phyloP scores from a whole-genome alignment of 2,797 vertebrate species.

The Emys orbicularis region DNA sequence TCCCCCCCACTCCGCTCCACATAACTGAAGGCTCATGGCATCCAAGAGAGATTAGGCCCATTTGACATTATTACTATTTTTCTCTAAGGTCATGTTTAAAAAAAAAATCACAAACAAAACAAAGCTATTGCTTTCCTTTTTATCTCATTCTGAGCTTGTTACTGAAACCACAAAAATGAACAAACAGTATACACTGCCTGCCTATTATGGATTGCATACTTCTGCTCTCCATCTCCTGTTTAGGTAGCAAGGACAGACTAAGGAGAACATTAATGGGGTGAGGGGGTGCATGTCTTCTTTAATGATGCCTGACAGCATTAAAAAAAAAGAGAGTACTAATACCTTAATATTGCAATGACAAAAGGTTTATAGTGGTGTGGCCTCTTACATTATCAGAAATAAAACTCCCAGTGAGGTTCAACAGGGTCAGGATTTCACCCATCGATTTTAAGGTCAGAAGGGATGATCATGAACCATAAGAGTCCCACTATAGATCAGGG shows the following conservation, averaged over 20 bases:
- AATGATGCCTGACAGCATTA: neutral
- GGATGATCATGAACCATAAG: neutral
- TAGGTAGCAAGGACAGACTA: neutral
- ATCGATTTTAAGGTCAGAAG: neutral
- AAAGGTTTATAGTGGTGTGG: neutral
- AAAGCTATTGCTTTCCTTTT: neutral
- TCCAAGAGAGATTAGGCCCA: neutral
- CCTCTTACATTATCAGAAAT: neutral
- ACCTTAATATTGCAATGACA: neutral
- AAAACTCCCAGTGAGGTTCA: neutral
- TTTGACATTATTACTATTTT: neutral
- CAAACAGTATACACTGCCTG: neutral
- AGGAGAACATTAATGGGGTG: neutral
- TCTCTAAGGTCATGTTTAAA: neutral
- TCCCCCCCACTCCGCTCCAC: neutral
- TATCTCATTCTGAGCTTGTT: neutral
- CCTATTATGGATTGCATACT: neutral
- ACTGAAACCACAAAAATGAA: rapidly evolving
- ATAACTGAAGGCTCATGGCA: neutral
- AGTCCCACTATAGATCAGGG: neutral
- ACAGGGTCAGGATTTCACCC: neutral
- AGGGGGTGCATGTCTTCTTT: neutral
- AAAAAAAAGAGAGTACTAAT: neutral
- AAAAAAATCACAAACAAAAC: no score
- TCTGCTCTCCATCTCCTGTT: neutral